Conservation (phyloP, 1,140 invertebrate species). For the Bathynomus jamesi region DNA sequence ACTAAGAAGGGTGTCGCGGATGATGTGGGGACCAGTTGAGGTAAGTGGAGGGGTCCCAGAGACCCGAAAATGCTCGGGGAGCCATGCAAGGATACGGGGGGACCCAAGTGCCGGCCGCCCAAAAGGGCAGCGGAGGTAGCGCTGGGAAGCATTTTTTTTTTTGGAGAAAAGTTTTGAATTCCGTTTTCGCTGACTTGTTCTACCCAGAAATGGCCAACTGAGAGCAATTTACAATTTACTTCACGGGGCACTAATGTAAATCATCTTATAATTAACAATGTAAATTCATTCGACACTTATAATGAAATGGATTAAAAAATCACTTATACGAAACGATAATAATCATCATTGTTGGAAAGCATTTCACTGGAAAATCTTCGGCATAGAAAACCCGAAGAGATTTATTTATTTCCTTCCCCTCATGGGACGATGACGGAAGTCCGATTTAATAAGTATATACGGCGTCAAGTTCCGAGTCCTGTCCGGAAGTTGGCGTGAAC, state of each 20-base stretch:
- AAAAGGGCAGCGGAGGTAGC: not conserved
- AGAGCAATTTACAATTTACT: not conserved
- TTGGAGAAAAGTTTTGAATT: not conserved
- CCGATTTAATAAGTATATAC: no score
- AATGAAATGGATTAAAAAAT: not conserved
- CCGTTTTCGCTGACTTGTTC: not conserved
- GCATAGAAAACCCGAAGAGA: no score
- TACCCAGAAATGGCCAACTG: not conserved
- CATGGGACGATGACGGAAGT: not conserved
- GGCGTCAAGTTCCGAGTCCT: no score
- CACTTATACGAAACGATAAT: no score
- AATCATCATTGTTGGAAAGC: no score
- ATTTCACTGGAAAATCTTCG: no score
- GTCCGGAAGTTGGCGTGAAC: no score
- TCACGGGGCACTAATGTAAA: not conserved
- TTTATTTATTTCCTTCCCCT: not conserved
- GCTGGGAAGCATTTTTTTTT: not conserved
- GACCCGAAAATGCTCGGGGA: not conserved
- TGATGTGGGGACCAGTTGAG: not conserved
- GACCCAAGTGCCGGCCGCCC: not conserved
- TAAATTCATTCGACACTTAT: not conserved
- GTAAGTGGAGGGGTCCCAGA: slow-evolving; percentile 8
- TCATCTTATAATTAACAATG: not conserved
- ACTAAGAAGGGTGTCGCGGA: slow-evolving; percentile 8
- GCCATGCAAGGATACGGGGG: not conserved